Base-by-base conservation (phyloP, 2,113 vertebrate genomes). In the Lepus americanus region DNA sequence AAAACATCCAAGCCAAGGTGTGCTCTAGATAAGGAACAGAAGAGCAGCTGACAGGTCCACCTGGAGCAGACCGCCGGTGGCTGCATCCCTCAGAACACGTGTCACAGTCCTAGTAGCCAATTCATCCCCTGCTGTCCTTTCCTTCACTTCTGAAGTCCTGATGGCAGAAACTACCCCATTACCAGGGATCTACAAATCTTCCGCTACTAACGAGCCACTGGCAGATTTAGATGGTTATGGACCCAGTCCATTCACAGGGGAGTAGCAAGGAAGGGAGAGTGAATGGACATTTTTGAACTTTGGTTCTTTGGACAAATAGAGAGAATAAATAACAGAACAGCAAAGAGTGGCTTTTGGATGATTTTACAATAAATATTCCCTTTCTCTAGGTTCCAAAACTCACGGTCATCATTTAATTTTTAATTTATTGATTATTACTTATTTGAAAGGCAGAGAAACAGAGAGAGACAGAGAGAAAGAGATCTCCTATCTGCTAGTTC, bases 291-390 rank as follows among this genome's bases (percentile, higher is more conserved):
- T 79, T 89, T 79, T 59, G 79, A 95, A 59, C 9, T 51, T 25
- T 29, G 17, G 80, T 36, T 90, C 59, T 80, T 74, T 72, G 33
- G 77, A 31, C 93, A 77, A 85, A 69, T 69, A 29, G 70, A 95
- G 53, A 69, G 66, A 81, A 80, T 39, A 78, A 59, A 59, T 64
- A 70, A 55, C 25, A 83, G 55, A 93, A 84, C 20, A 36, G n/a
- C 9, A 9, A 59, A 72, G 63, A 82, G n/a, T 63, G 16, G 17
- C 11, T 94, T 84, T 61, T 44, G 17, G 61, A 23, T 87, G 61
- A 86, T 53, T 87, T 86, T 66, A 77, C 67, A 73, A 76, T 44
- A 87, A 83, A 81, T 69, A 64, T 39, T 29, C 3, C 9, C 33
- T 49, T 39, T 25, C 14, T 55, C 53, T 8, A 1, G n/a, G 6